Percentiles rank a stretch among this genome's conserved stretches.
phyloP scores from a whole-genome alignment of 2,797 vertebrate genomes.

The Erpetoichthys calabaricus region DNA sequence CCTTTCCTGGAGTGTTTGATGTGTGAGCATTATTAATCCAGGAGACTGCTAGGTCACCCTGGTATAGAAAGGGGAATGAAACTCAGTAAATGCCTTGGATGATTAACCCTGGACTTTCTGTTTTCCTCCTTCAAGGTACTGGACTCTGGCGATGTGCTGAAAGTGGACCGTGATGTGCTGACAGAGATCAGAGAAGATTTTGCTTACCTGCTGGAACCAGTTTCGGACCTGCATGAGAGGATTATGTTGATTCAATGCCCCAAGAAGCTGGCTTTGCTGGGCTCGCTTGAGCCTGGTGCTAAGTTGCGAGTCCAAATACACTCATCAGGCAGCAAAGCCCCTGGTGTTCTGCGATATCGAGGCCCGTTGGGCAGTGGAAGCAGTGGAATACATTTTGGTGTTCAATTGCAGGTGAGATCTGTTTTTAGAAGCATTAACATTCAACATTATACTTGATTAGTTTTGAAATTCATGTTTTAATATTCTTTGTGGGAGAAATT shows the following conservation, averaged over 20 bases:
- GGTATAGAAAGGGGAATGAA: no score
- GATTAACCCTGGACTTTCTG: background rate
- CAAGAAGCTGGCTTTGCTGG: constrained; percentile 33
- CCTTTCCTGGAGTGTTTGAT: no score
- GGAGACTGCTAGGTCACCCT: no score
- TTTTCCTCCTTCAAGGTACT: constrained; percentile 34
- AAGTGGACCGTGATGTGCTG: constrained; percentile 37
- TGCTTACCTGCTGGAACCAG: constrained; percentile 44
- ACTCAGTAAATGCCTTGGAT: no score
- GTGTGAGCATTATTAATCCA: no score
- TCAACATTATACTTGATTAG: background rate
- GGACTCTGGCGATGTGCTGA: constrained; percentile 38
- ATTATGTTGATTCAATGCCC: constrained; percentile 35
- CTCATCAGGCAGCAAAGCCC: constrained; percentile 36
- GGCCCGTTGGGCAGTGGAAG: constrained; percentile 44
- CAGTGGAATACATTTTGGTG: constrained; percentile 45
- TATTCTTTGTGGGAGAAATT: no score
- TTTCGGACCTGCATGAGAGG: constrained; percentile 44
- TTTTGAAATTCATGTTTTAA: no score
- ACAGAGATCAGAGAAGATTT: constrained; percentile 34
- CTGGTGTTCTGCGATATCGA: constrained; percentile 47
- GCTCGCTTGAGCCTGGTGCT: constrained; percentile 24
- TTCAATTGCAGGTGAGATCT: constrained; percentile 51
- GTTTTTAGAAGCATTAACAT: accelerated
- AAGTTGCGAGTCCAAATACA: constrained; percentile 43